These are phyloP conservation scores for Conus ventricosus DNA, from an alignment of 1,140 invertebrate genomes.

Conservation along the genomic window DNA sequence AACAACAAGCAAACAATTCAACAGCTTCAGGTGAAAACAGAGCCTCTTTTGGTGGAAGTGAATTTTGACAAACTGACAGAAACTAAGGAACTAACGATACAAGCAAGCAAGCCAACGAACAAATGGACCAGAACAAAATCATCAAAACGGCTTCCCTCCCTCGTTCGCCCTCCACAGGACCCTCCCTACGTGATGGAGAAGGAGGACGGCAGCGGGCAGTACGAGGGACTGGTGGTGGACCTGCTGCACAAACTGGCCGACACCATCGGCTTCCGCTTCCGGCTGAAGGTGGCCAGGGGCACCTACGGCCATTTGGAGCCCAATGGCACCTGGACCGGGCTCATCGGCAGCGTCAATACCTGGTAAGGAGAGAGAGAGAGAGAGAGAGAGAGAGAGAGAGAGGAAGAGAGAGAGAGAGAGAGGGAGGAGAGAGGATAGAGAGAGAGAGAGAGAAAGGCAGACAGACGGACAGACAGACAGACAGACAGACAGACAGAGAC, in stretches of 20 bases:
- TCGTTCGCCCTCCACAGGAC: not conserved
- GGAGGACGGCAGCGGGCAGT: not conserved
- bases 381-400: not conserved
- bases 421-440: not conserved
- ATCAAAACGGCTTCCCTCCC: not conserved
- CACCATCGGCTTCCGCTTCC: not conserved
- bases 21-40: no score
- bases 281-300: not conserved
- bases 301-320: constrained; percentile 21
- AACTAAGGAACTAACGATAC: no score
- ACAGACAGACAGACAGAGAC: no score
- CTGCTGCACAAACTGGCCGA: constrained; percentile 1
- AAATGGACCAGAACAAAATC: no score
- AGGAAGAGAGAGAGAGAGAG: not conserved
- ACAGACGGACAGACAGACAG: no score
- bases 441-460: not conserved
- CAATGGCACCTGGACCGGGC: not conserved
- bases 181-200: constrained; percentile 23
- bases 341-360: constrained; percentile 12
- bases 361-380: not conserved
- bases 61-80: no score
- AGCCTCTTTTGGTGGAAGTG: no score
- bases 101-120: no score
- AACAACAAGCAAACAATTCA: no score
- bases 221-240: constrained; percentile 20